Base-by-base conservation (phyloP, 1,140 invertebrate genomes). In the Scaptomyza pallida region DNA sequence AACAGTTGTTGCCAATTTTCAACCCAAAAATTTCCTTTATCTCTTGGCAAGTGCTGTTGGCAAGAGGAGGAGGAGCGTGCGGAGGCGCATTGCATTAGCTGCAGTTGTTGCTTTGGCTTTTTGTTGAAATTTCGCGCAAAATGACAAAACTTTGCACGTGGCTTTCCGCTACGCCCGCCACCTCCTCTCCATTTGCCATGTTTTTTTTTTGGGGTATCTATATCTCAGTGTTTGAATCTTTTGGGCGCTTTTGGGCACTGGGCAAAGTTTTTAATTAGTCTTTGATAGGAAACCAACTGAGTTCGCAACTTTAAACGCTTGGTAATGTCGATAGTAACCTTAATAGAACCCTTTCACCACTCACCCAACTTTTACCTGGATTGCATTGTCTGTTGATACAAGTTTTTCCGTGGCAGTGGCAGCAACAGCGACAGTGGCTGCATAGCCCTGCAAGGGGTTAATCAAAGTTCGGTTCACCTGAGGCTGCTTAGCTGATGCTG, bases 231-330 rank as follows among this genome's bases (percentile, higher is more conserved):
- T 69, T 64, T 56, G 68, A 61, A 48, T 78, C 45, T 76, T 54
- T 63, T 3, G n/a, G 63, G 60, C 37, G 70, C 77, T 77, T 74
- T 85, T 72, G 70, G 60, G 75, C 78, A 72, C 72, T 86, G 65
- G 77, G 67, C 41, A 88, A 86, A 86, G 82, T 86, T 86, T 86
- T 86, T 86, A 86, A 86, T 86, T 88, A 86, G 82, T 86, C 78
- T 88, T 82, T 88, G 82, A 86, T 88, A 82, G 82, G 74, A 86
- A 88, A 86, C 70, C 78, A 71, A 86, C 73, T 70, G 59, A 70
- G 71, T 69, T 74, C 35, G 50, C 26, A 69, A 64, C 71, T 74
- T 69, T 60, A 61, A 74, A 70, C 64, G 71, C 35, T 77, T 60
- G 35, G 67, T 41, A 63, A 63, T 70, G 50, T 63, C 67, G 48